Conservation (phyloP, 2,797 vertebrate species). For the Acanthurus tractus region DNA sequence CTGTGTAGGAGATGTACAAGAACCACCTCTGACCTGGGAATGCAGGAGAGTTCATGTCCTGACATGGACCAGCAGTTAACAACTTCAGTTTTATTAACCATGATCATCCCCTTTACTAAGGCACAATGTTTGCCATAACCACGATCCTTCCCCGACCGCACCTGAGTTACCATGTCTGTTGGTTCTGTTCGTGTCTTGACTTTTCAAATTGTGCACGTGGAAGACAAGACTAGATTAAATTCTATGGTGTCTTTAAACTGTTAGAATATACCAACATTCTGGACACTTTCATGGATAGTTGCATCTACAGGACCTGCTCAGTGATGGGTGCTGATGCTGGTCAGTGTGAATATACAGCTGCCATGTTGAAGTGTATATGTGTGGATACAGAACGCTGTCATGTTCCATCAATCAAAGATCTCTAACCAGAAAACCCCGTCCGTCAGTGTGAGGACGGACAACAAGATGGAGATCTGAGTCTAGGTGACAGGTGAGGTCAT, state of each 20-base stretch:
- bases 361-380: neutral
- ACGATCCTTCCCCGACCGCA: neutral
- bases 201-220: neutral
- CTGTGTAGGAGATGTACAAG: neutral
- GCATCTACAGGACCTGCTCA: neutral
- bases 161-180: neutral
- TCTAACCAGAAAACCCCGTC: neutral
- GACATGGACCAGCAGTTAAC: no score
- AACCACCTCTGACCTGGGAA: neutral
- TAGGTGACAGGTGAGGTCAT: neutral
- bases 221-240: neutral
- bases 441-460: neutral
- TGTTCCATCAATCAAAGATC: neutral
- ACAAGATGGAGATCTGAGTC: neutral
- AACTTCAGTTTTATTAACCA: neutral
- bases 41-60: neutral
- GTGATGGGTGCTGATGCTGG: neutral
- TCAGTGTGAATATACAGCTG: neutral
- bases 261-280: neutral
- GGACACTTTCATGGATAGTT: neutral
- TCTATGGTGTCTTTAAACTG: neutral
- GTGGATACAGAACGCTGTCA: neutral
- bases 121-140: neutral
- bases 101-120: neutral
- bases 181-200: neutral